Percentiles rank a stretch among this genome's conserved stretches.
These are phyloP conservation scores for Hiodon alosoides DNA, from an alignment of 2,113 vertebrate genomes.

Conservation along the genomic window DNA sequence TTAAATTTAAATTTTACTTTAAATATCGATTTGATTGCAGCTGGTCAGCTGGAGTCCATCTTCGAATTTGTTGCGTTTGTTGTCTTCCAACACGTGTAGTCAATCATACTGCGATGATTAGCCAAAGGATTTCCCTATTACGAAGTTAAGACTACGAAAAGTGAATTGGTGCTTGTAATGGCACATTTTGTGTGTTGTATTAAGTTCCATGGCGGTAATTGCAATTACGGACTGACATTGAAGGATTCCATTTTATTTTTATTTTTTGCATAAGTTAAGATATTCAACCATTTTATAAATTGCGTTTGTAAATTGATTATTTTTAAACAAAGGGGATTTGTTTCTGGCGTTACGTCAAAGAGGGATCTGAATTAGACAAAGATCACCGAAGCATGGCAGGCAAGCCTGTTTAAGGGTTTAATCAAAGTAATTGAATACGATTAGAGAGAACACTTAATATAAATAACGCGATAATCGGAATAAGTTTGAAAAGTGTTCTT, in stretches of 20 bases:
- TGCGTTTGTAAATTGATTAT: no score
- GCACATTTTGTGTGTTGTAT: not conserved
- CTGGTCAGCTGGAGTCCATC: no score
- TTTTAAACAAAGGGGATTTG: not conserved
- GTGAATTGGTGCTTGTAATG: no score
- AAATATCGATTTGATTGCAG: no score
- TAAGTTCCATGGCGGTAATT: not conserved
- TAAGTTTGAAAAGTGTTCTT: conserved; percentile 28
- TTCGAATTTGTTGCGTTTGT: no score
- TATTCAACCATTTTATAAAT: no score
- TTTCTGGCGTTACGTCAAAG: not conserved
- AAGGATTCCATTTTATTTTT: not conserved
- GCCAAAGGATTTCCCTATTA: no score
- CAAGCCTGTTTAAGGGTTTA: conserved; percentile 22
- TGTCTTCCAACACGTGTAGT: no score
- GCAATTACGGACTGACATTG: not conserved
- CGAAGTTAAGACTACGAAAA: no score
- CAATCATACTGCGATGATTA: no score
- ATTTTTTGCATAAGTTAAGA: not conserved
- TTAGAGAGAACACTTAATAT: conserved; percentile 33
- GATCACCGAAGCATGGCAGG: conserved; percentile 18
- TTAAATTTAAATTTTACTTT: no score
- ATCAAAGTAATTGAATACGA: conserved; percentile 39
- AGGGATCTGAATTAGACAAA: not conserved
- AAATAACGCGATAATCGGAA: conserved; percentile 24